Evolutionary conservation across 1,140 invertebrate genomes (phyloP).

Genomic region (Homarus americanus): DNA sequence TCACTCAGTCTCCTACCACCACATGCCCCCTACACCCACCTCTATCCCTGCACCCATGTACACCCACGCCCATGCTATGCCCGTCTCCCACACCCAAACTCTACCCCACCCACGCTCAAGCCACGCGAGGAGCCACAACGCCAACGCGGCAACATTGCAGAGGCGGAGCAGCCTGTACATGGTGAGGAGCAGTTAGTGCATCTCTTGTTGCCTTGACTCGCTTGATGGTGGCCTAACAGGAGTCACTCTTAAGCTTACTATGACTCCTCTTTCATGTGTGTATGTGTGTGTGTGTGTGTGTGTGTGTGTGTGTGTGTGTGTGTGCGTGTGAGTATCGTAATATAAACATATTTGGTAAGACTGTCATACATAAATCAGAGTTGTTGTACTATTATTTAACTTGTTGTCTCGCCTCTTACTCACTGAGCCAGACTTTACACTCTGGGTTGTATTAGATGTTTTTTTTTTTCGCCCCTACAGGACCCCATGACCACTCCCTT

Average conservation of each 20-base stretch:
- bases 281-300: not conserved
- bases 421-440: no score
- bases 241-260: no score
- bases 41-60: constrained; percentile 47
- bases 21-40: constrained; percentile 50
- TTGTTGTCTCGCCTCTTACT: not conserved
- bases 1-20: constrained; percentile 58
- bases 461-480: constrained; percentile 11
- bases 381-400: not conserved
- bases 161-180: constrained; percentile 71
- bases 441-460: not conserved
- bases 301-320: not conserved
- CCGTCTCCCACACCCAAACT: constrained; percentile 68
- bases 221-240: no score
- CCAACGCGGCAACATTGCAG: constrained; percentile 64
- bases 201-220: no score
- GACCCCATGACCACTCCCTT: constrained; percentile 62
- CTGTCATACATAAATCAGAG: not conserved
- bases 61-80: constrained; percentile 64
- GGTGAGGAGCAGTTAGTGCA: no score
- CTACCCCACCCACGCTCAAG: constrained; percentile 71
- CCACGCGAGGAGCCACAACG: constrained; percentile 38
- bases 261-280: not conserved
- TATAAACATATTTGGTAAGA: not conserved
- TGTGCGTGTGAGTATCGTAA: not conserved